A percentile compares a stretch with the other conserved stretches of the same genome.
These are phyloP conservation scores for Podargus strigoides DNA, from an alignment of 2,797 vertebrate genomes.

Conservation along the genomic window DNA sequence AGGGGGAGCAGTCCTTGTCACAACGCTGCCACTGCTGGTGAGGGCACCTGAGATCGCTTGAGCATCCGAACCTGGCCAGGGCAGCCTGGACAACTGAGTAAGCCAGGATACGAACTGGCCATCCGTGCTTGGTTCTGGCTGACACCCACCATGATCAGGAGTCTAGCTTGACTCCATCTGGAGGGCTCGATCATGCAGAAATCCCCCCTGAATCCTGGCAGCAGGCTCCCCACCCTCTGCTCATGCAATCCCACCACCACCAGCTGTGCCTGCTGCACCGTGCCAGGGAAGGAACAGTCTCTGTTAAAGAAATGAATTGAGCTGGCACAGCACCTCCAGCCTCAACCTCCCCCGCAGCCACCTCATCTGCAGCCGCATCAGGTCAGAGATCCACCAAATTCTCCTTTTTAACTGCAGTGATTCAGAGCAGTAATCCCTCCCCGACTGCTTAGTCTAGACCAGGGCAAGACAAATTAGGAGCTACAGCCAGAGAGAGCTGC, in stretches of 20 bases:
- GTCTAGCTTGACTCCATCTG: background rate
- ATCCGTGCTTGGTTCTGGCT: background rate
- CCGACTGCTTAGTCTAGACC: background rate
- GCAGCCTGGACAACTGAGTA: background rate
- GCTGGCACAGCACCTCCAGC: background rate
- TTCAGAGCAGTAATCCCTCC: background rate
- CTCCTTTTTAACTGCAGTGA: background rate
- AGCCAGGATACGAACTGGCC: background rate
- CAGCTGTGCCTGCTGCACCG: accelerated
- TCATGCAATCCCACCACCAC: background rate
- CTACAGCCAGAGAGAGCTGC: background rate
- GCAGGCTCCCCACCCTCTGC: background rate
- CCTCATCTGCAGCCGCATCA: accelerated
- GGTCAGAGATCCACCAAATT: background rate
- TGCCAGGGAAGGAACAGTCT: background rate
- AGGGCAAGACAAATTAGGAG: background rate
- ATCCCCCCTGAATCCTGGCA: accelerated
- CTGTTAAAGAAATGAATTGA: accelerated
- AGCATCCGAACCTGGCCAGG: background rate
- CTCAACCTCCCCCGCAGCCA: background rate
- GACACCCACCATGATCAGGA: background rate
- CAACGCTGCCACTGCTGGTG: background rate
- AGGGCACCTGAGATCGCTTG: too few relatives aligned
- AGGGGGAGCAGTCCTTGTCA: background rate
- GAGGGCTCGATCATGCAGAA: background rate